Base-by-base conservation (phyloP, 2,888 invertebrate genomes). In the Oasisia sp. region DNA sequence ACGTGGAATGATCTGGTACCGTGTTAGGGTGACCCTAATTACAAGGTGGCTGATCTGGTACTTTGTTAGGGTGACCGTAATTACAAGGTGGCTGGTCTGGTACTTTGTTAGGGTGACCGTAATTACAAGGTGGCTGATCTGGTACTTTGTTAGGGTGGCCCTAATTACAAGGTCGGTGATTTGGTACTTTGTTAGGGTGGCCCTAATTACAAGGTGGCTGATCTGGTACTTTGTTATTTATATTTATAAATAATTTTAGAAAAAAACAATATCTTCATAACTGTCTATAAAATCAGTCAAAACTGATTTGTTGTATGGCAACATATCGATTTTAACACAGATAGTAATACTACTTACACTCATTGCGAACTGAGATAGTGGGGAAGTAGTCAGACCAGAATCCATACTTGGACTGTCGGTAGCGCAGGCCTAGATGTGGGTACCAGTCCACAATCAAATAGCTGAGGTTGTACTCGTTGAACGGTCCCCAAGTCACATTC, bases 351-450 rank as follows among this genome's bases (percentile, higher is more conserved):
- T 19, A 93, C 94, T 94, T 56, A 94, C 94, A 94, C 91, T 93
- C 93, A 89, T 94, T 93, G 89, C 93, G 94, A 89, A 92, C 94
- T 4, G 95, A 95, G 11, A 96, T 93, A 32, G 94, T 93, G 0
- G 95, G 95, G 92, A 95, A 96, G 92, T 96, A 96, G 38, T 95
- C 95, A 32, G 94, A 94, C 96, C 96, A 96, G 94, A 96, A 96
- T 56, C 95, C 95, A 93, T 94, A 95, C 74, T 95, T 93, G n/a
- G 94, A 93, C 94, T 96, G 96, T 89, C 96, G 93, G 94, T 95
- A 96, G 94, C 95, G 95, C 38, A 94, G 94, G 91, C 93, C 93
- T 91, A 95, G 95, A 45, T 93, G 93, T 0, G 95, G 95, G 56
- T 95, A 94, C 92, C 95, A 95, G 90, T 95, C 94, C 3, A 96